Percentiles rank a stretch among this genome's conserved stretches.
Conservation (phyloP, 2,888 invertebrate species). For the Axea sp. region DNA sequence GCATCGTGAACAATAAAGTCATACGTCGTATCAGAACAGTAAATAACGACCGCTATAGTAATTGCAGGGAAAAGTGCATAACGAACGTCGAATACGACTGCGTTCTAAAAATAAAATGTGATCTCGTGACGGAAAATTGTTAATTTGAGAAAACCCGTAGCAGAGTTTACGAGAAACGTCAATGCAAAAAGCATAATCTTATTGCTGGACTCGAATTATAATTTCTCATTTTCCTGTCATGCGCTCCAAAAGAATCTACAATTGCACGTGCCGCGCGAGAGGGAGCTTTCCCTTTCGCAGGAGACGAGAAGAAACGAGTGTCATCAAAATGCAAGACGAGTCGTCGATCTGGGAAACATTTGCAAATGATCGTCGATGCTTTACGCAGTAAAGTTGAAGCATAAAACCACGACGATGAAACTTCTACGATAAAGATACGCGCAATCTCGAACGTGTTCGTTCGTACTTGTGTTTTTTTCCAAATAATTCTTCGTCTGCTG, state of each 20-base stretch:
- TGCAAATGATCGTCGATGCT: conserved; percentile 61
- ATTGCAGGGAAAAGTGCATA: conserved; percentile 22
- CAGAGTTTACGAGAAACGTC: too few species aligned
- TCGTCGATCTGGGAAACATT: conserved; percentile 61
- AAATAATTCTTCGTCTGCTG: neutral
- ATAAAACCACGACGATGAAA: conserved; percentile 49
- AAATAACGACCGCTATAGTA: conserved; percentile 31
- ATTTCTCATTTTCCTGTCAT: too few species aligned
- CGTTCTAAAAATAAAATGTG: conserved; percentile 23
- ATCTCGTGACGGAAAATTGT: conserved; percentile 1
- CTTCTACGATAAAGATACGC: conserved; percentile 23
- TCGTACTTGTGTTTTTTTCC: neutral
- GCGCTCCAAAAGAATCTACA: conserved; percentile 29
- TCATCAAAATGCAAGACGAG: conserved; percentile 59
- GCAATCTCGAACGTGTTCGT: conserved; percentile 3
- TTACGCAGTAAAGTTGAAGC: conserved; percentile 55
- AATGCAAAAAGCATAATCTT: too few species aligned
- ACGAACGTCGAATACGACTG: conserved; percentile 19
- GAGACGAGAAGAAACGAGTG: conserved; percentile 43
- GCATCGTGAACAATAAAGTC: conserved; percentile 51
- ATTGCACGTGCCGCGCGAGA: conserved; percentile 34
- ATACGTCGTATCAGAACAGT: conserved; percentile 27
- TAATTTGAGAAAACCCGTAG: too few species aligned
- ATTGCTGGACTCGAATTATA: too few species aligned
- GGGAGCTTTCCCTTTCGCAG: conserved; percentile 59